phyloP scores from a whole-genome alignment of 2,888 invertebrate genomes.

The Athalia rosae region DNA sequence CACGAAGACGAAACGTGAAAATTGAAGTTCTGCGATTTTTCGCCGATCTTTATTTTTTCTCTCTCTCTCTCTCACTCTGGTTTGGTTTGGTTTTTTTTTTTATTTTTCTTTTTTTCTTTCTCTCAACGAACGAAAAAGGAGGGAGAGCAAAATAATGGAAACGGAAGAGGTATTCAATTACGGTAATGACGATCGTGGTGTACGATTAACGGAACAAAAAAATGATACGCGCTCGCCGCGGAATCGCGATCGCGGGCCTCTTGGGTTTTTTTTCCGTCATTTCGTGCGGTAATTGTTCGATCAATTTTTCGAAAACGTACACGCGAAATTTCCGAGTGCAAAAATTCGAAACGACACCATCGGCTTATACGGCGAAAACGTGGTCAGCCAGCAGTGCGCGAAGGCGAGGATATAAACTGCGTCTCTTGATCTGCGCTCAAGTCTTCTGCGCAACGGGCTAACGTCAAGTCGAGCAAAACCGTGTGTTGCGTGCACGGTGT shows the following conservation, averaged over 20 bases:
- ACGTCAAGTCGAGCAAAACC: conserved; percentile 42
- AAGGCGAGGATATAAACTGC: conserved; percentile 35
- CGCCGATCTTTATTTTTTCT: background rate
- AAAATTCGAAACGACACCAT: background rate
- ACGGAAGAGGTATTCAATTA: no score
- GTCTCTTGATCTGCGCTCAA: conserved; percentile 42
- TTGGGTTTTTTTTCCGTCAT: no score
- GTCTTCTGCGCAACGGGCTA: conserved; percentile 42
- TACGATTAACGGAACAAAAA: no score
- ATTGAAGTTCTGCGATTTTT: background rate
- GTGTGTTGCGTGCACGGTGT: conserved; percentile 9
- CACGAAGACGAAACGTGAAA: background rate
- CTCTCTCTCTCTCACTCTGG: no score
- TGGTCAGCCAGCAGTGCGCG: conserved; percentile 19
- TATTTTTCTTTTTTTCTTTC: no score
- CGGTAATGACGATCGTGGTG: no score
- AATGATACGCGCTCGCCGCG: no score
- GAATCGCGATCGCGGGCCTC: no score
- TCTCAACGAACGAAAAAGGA: no score
- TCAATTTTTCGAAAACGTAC: background rate
- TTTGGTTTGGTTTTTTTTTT: background rate
- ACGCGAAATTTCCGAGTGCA: background rate
- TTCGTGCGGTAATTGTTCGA: no score
- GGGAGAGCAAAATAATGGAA: no score
- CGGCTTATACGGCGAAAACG: conserved; percentile 4